Percentiles rank a stretch among this genome's conserved stretches.
These are phyloP conservation scores for Rhizoglyphus robini DNA, from an alignment of 1,140 invertebrate genomes.

Conservation along the genomic window DNA sequence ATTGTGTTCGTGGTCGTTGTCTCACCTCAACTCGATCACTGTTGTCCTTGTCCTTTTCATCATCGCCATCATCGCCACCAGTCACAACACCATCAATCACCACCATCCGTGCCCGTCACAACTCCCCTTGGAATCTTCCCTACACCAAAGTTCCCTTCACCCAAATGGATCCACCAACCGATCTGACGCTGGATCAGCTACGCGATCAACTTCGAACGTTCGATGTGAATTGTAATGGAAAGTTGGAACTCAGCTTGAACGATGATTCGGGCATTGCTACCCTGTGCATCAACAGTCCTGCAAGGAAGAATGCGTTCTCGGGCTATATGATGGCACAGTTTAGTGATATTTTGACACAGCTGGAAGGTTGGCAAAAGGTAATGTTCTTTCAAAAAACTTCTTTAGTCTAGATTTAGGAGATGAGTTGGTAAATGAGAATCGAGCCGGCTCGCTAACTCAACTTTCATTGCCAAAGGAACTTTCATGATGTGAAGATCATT, in stretches of 20 bases:
- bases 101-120: too few species aligned
- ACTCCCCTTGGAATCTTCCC: too few species aligned
- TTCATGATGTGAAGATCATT: too few species aligned
- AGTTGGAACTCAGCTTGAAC: conserved; percentile 6
- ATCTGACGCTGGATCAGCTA: background rate
- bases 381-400: background rate
- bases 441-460: background rate
- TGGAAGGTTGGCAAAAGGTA: conserved; percentile 15
- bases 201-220: background rate
- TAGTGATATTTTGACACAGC: background rate
- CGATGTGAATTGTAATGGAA: background rate
- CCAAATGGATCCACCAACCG: background rate
- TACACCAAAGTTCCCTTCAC: too few species aligned
- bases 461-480: background rate
- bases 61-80: background rate
- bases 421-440: too few species aligned
- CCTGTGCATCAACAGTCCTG: conserved; percentile 15
- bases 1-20: background rate
- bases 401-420: too few species aligned
- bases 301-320: conserved; percentile 14
- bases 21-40: background rate
- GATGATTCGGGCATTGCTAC: conserved; percentile 15
- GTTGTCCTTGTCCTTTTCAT: background rate
- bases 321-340: conserved; percentile 18
- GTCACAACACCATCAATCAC: too few species aligned